Evolutionary conservation across 2,888 invertebrate species (phyloP).

Genomic region (Chaetogeoica ovagalla): DNA sequence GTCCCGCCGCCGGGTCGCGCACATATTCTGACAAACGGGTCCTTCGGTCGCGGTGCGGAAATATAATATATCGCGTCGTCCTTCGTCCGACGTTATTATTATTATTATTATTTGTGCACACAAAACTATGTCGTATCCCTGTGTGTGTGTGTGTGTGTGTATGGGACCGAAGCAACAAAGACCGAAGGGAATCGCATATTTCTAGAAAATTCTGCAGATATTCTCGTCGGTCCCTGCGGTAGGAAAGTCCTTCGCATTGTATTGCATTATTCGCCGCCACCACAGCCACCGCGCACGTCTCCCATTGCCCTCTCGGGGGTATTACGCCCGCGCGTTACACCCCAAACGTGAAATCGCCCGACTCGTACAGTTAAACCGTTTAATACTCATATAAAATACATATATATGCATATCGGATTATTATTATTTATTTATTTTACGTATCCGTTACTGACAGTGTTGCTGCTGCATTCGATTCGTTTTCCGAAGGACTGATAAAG

Average conservation of each 20-base stretch:
- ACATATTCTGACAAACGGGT: slow-evolving; percentile 46
- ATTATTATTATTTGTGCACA: slow-evolving; percentile 44
- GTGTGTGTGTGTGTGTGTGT: slow-evolving; percentile 11
- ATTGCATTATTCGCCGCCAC: too few species aligned
- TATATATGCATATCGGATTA: too few species aligned
- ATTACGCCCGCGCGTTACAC: too few species aligned
- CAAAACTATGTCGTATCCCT: neutral
- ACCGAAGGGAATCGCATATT: slow-evolving; percentile 39
- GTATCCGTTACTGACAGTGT: too few species aligned
- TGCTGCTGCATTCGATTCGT: too few species aligned
- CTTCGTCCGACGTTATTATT: slow-evolving; percentile 46
- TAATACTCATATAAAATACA: too few species aligned
- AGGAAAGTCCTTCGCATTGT: slow-evolving; percentile 1
- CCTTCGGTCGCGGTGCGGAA: neutral
- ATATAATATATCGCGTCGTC: slow-evolving; percentile 39
- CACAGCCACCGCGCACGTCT: neutral
- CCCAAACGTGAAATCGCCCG: too few species aligned
- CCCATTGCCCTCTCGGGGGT: too few species aligned
- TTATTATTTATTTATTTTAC: too few species aligned
- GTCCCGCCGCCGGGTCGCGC: slow-evolving; percentile 8
- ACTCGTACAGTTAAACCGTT: too few species aligned
- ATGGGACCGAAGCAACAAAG: neutral
- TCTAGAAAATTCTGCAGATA: slow-evolving; percentile 7
- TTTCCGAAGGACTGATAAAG: too few species aligned
- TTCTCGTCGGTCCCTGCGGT: neutral